Base-by-base conservation (phyloP, 2,797 vertebrate species). In the Poecilia picta region DNA sequence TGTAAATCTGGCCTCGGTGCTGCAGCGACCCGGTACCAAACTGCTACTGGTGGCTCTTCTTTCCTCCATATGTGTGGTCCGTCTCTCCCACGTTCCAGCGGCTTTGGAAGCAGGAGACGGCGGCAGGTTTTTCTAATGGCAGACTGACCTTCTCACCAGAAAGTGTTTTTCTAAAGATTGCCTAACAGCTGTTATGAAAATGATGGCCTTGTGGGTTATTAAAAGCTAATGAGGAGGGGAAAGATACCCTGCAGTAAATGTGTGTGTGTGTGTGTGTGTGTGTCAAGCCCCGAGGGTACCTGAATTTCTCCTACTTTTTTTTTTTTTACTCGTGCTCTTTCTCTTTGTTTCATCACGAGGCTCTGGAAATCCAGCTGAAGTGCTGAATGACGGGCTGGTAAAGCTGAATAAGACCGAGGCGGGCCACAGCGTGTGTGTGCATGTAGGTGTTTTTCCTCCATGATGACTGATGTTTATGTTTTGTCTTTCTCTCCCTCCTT, bases 211-310 rank as follows among this genome's bases (percentile, higher is more conserved):
- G 89, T 88, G 85, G 81, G 81, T 85, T 87, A 82, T 87, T 84
- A 89, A 85, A 78, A 84, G 83, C 85, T 89, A 88, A 91, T 85
- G 83, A 87, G 77, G 83, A 89, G 81, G 77, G 83, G 84, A 87
- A 73, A 83, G 87, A 84, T 79, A 82, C 71, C 68, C 59, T 74
- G 77, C 43, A 68, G 73, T 85, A 81, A 85, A 81, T 83, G 79
- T 81, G 83, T 73, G 53, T 33, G 78, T 73, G 64, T 86, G 71
- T 73, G 71, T 73, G 78, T 81, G 31, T 77, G 79, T 76, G 66
- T 85, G 75, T 79, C 74, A 47, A 79, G 81, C 47, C 72, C 46
- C n/a, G 15, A 74, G 73, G 49, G 73, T 41, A 59, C 72, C 51
- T 80, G 71, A 78, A 79, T 78, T 43, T 70, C 66, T 43, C 39